Evolutionary conservation across 2,113 vertebrate species (phyloP).

Genomic region (Onychorhynchus coronatus): DNA sequence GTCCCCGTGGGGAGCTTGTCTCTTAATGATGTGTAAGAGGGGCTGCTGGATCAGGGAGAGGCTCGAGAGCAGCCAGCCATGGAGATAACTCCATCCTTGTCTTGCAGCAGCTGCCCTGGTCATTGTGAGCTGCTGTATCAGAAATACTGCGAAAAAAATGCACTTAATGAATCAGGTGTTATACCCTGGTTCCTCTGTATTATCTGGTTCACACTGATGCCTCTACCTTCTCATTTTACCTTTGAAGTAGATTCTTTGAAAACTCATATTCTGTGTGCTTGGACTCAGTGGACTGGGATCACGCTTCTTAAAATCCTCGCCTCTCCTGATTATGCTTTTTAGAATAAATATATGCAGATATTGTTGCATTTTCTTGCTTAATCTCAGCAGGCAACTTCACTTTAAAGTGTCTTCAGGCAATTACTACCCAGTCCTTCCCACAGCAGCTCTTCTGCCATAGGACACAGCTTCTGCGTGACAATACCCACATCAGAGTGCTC

Average conservation of each 20-base stretch:
- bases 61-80: background rate
- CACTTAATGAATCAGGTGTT: background rate
- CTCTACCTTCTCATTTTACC: background rate
- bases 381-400: slow-evolving; percentile 50
- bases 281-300: background rate
- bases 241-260: slow-evolving; percentile 24
- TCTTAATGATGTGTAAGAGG: slow-evolving; percentile 54
- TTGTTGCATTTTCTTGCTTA: slow-evolving; percentile 40
- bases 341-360: slow-evolving; percentile 58
- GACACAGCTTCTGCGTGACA: background rate
- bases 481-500: background rate
- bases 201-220: background rate
- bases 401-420: slow-evolving; percentile 63
- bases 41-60: background rate
- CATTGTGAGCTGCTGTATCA: background rate
- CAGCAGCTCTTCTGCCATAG: background rate
- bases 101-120: background rate
- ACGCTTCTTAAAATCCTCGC: background rate
- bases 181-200: background rate
- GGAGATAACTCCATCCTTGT: background rate
- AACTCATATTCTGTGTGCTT: background rate
- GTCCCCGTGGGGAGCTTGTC: background rate
- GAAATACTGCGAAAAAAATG: background rate
- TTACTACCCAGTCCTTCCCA: slow-evolving; percentile 8
- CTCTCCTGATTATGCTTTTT: background rate